Evolutionary conservation across 2,888 invertebrate species (phyloP), one percentile per base, ranked within the genome.

Genomic region (Erpobdella octoculata): DNA sequence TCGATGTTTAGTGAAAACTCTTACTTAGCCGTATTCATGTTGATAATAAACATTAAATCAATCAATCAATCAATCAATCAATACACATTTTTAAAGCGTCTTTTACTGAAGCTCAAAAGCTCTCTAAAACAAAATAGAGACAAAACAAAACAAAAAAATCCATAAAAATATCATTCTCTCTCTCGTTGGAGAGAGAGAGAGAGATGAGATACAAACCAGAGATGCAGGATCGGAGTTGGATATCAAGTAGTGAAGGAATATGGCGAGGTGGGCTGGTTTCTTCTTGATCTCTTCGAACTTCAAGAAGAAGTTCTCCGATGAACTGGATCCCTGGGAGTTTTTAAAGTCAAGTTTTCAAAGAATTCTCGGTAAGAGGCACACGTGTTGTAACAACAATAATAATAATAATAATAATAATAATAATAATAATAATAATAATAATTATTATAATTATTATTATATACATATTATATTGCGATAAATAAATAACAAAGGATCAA

Each of bases 231-330:
- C 91, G 78, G 89, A 89, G 84, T 91, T 91, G 48, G 89, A 89
- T 77, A 91, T 85, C 75, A 92, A 88, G 84, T 90, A 93, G 85
- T 96, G 94, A 80, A 95, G 89, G 83, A 98, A 91, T 71, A 97
- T 93, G 72, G 95, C 93, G 78, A 94, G 88, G 83, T 96, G 91
- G 73, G 92, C 93, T 77, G 91, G 90, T 74, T 91, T 89, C 79
- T 90, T 90, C 85, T 89, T 88, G 70, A 95, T 86, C 78, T 89
- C 89, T 25, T 89, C 88, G 72, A 94, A 87, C 77, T 89, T 89
- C 80, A 90, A 91, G 82, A 96, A 97, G 53, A 25, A 28, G 18
- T 53, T 53, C 15, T 53, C 53, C 18, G n/a, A n/a, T n/a, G n/a
- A n/a, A n/a, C n/a, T n/a, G n/a, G n/a, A n/a, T n/a, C n/a, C n/a